Evolutionary conservation across 2,888 invertebrate genomes (phyloP), one percentile per base, ranked within the genome.

Genomic region (Lacanobia wlatinum): DNA sequence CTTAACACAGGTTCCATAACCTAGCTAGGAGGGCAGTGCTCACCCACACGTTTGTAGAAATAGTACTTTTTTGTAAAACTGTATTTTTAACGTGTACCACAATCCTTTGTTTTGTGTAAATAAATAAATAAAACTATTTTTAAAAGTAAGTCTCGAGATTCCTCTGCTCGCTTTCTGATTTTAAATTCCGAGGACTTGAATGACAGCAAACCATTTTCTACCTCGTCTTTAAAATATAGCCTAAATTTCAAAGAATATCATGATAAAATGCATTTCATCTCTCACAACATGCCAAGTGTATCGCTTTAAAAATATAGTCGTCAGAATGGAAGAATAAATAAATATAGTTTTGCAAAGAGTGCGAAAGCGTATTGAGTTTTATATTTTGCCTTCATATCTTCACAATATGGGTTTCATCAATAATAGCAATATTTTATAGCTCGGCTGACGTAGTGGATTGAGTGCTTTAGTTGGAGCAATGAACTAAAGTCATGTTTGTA

Each of bases 391-490:
- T 67, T 64, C 60, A 52, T 61, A 69, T 67, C 59, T 66, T 73
- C 62, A 71, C 43, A 82, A 81, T 84, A 81, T 84, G 73, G 73
- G 56, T 76, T 68, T 68, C 81, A 46, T n/a, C 43, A 59, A 69
- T 65, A 70, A 74, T 58, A 71, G 28, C 52, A 48, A 59, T 73
- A 1, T 72, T 83, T 81, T 78, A 76, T 82, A 74, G 77, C 70
- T 78, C 3, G 46, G 1, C 53, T 53, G 79, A 59, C 55, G 78
- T 16, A 62, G 61, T 70, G 69, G 64, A 72, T 52, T 53, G 70
- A 70, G 76, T 70, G 63, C 48, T 72, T 77, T 74, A 75, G 77
- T 61, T 70, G 64, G 83, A 78, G 68, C 80, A 81, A 69, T 79
- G 85, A 86, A 84, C 84, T 80, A 23, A 58, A 55, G 59, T 60